Base-by-base conservation (phyloP, 92 coral and sea anemone species). In the Palythoa grandiflora region DNA sequence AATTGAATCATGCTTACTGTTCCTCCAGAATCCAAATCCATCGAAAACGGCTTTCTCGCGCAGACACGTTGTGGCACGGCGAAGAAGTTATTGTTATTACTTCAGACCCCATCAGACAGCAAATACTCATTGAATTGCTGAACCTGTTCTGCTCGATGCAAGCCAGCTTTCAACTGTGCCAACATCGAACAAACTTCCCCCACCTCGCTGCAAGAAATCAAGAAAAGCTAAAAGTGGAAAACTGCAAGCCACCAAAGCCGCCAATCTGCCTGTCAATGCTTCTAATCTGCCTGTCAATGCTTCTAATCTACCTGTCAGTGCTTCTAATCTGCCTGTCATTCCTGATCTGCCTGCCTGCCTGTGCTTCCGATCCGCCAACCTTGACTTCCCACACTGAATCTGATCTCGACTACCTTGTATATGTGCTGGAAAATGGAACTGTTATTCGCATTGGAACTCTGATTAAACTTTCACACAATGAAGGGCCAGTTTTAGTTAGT, bases 321-420 rank as follows among this genome's bases (percentile, higher is more conserved):
- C 19, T 61, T 61, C 70, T 61, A 61, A 17, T 61, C 70, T 61
- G 70, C 70, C 70, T 16, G 20, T 61, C 21, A 61, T 35, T 61
- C 70, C 70, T 54, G 20, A 61, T 61, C 70, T 61, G 3, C 70
- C 70, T 63, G 70, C 9, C 70, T 17, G 70, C 11, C 55, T 11
- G 8, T 63, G 70, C 70, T 63, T 19, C 70, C 36, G 36, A 63
- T 63, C 70, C 70, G 21, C 70, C 70, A 63, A n/a, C 70, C 70
- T 16, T 9, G 21, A 63, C 70, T 63, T 63, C 70, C 21, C 21
- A 63, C 70, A 63, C 70, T 63, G 36, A 63, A n/a, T 1, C 68
- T 61, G 79, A 75, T 40, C 79, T 75, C 28, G 60, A 75, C 48
- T 75, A 16, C 57, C 79, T 75, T 6, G 60, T 75, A 4, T 75